Percentiles rank a stretch among this genome's conserved stretches.
Conservation (phyloP, 2,113 vertebrate species). For the Pomatostomus ruficeps region DNA sequence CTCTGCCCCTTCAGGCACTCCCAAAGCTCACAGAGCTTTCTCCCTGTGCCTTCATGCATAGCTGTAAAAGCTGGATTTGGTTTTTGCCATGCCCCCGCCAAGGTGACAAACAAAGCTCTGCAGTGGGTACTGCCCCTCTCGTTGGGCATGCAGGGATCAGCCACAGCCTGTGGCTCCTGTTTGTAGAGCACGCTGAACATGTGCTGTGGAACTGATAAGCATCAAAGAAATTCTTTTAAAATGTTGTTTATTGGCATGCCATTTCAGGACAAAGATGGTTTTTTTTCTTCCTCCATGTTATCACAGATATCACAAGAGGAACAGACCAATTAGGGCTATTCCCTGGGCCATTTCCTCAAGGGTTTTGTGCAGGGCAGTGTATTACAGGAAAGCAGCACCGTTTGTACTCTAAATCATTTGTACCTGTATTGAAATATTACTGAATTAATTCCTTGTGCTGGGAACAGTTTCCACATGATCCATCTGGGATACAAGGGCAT, state of each 20-base stretch:
- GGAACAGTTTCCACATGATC: not conserved
- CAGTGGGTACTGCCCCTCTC: rapidly evolving
- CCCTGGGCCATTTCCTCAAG: not conserved
- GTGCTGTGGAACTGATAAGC: not conserved
- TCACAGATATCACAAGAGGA: not conserved
- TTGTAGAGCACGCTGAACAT: not conserved
- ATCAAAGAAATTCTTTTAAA: not conserved
- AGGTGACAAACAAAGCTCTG: not conserved
- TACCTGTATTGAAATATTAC: conserved; percentile 2
- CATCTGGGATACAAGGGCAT: not conserved
- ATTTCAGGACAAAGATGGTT: not conserved
- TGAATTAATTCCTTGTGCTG: not conserved
- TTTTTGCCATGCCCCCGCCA: not conserved
- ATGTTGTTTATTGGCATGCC: not conserved
- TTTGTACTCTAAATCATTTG: not conserved
- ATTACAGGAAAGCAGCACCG: not conserved
- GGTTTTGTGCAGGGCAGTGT: not conserved
- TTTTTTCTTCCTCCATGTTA: not conserved
- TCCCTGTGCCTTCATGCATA: not conserved
- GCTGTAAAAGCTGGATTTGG: not conserved
- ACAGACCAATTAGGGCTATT: not conserved
- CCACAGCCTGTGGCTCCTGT: not conserved
- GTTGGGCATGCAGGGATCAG: rapidly evolving
- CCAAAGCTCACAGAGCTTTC: not conserved
- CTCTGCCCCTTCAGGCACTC: rapidly evolving